Conservation (phyloP, 2,113 vertebrate genomes). For the Phasianus colchicus region DNA sequence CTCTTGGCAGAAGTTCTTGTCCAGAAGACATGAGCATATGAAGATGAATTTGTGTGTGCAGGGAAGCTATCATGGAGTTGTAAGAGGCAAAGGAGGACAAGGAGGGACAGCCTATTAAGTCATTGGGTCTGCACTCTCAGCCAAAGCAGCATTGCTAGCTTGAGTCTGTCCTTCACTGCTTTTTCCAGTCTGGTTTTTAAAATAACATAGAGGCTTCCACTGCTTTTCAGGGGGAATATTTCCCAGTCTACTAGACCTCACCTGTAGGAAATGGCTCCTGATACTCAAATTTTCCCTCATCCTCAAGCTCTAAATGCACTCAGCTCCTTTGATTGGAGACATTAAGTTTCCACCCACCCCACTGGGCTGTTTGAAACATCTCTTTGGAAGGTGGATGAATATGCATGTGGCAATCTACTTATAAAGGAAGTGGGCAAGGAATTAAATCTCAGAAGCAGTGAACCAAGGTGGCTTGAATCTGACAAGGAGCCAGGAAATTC, state of each 20-base stretch:
- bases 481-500: neutral
- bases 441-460: neutral
- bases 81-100: neutral
- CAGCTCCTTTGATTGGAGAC: neutral
- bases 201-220: neutral
- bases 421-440: neutral
- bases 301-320: neutral
- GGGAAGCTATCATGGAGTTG: rapidly evolving
- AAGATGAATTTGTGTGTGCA: neutral
- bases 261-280: neutral
- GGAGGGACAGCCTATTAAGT: neutral
- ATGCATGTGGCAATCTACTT: neutral
- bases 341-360: neutral
- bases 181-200: neutral
- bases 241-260: neutral
- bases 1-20: neutral
- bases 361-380: neutral
- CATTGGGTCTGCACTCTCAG: neutral
- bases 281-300: neutral
- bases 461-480: neutral
- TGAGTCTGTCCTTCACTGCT: neutral
- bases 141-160: neutral
- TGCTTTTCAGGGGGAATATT: neutral
- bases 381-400: neutral
- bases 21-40: neutral